Percentiles rank a stretch among this genome's conserved stretches.
Conservation (phyloP, 2,888 invertebrate genomes). For the Endomychus coccineus region DNA sequence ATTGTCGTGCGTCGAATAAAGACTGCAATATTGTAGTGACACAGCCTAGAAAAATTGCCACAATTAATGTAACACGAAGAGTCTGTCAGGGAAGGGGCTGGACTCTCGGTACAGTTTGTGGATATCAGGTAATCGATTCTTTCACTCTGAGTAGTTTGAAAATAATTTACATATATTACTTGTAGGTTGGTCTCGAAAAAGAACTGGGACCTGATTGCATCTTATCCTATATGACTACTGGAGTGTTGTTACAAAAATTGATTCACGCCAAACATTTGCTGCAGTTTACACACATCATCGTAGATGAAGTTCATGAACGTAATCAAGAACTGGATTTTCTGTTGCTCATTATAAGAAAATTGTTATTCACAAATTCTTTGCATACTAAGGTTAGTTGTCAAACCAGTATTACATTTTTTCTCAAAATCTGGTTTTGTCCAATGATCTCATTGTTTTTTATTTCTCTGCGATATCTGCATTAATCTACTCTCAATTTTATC, state of each 20-base stretch:
- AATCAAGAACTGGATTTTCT: slow-evolving; percentile 89
- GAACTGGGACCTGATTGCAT: slow-evolving; percentile 60
- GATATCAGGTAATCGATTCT: slow-evolving; percentile 66
- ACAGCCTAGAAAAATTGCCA: slow-evolving; percentile 90
- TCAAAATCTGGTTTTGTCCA: slow-evolving; percentile 4
- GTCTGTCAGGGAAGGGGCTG: slow-evolving; percentile 80
- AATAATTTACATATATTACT: slow-evolving; percentile 5
- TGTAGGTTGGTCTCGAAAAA: slow-evolving; percentile 63
- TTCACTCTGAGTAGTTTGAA: neutral
- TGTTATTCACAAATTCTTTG: slow-evolving; percentile 60
- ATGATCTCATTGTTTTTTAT: slow-evolving; percentile 10
- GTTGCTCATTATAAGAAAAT: slow-evolving; percentile 70
- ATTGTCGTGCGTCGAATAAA: slow-evolving; percentile 53
- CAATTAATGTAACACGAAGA: slow-evolving; percentile 78
- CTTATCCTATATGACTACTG: slow-evolving; percentile 82
- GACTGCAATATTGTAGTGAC: slow-evolving; percentile 87
- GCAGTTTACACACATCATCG: slow-evolving; percentile 78
- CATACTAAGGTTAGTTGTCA: slow-evolving; percentile 49
- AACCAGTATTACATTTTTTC: neutral
- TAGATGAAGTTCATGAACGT: slow-evolving; percentile 93
- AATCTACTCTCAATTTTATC: too few species aligned
- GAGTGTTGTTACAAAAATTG: slow-evolving; percentile 72
- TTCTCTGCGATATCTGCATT: slow-evolving; percentile 1
- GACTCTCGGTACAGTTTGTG: slow-evolving; percentile 75
- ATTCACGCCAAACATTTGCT: slow-evolving; percentile 63